Conservation (phyloP, 2,888 invertebrate genomes). For the Ligdia adustata region DNA sequence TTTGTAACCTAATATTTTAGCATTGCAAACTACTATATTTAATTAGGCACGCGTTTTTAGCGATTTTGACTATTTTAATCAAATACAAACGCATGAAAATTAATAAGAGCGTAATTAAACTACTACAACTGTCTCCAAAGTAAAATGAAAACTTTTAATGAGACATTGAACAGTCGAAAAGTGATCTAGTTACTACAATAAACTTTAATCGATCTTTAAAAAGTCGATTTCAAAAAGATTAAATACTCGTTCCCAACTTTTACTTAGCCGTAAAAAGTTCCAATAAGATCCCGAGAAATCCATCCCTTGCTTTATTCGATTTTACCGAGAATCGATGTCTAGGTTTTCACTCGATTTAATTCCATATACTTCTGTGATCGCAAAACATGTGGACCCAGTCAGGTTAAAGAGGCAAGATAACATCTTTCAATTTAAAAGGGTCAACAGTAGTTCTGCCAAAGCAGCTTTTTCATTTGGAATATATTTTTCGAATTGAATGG, state of each 20-base stretch:
- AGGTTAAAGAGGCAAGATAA: conserved; percentile 57
- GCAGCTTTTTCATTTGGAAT: conserved; percentile 34
- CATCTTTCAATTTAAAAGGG: conserved; percentile 66
- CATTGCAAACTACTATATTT: no score
- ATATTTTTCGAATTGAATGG: conserved; percentile 36
- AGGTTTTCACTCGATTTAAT: conserved; percentile 49
- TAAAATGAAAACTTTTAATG: no score
- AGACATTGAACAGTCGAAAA: no score
- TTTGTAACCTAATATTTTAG: no score
- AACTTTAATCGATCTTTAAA: no score
- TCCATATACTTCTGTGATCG: conserved; percentile 35
- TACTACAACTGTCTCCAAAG: no score
- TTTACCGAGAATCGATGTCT: conserved; percentile 33
- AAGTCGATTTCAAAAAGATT: no score
- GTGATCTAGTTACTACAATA: no score
- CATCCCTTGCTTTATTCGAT: conserved; percentile 17
- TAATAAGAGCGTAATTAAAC: no score
- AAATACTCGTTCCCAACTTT: conserved; percentile 48
- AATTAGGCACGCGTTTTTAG: no score
- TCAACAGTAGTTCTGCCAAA: conserved; percentile 37
- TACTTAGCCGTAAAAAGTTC: conserved; percentile 46
- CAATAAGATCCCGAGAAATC: conserved; percentile 30
- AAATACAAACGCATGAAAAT: no score
- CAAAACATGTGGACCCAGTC: conserved; percentile 32
- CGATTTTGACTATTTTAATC: no score